A percentile compares a stretch with the other conserved stretches of the same genome.
Conservation (phyloP, 2,888 invertebrate species). For the Euplexia lucipara region DNA sequence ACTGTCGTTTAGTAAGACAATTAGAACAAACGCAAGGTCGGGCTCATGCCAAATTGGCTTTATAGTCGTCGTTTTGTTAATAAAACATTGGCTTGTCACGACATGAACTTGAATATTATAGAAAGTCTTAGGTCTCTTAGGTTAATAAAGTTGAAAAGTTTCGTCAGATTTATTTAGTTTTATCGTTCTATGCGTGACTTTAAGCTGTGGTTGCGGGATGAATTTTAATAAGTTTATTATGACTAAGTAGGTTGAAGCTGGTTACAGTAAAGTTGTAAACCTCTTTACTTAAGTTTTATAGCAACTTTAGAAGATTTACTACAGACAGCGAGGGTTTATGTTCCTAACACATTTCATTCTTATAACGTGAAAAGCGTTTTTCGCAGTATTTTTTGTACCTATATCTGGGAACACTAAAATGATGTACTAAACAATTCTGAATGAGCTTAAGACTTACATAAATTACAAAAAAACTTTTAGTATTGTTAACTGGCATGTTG, state of each 20-base stretch:
- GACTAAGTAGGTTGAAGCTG: conserved; percentile 37
- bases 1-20: conserved; percentile 75
- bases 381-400: conserved; percentile 24
- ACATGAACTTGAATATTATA: conserved; percentile 56
- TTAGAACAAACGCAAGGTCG: conserved; percentile 78
- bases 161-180: conserved; percentile 47
- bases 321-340: conserved; percentile 24
- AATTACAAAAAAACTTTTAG: no score
- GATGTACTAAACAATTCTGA: background rate
- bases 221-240: conserved; percentile 56
- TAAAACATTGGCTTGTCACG: conserved; percentile 59
- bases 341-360: conserved; percentile 29
- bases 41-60: conserved; percentile 63
- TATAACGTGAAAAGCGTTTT: conserved; percentile 31
- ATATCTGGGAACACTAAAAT: conserved; percentile 1
- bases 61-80: conserved; percentile 45
- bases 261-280: conserved; percentile 45
- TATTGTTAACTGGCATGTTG: no score
- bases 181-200: conserved; percentile 37
- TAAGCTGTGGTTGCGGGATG: conserved; percentile 24
- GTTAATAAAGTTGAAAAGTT: conserved; percentile 40
- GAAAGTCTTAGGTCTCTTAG: conserved; percentile 23
- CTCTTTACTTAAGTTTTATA: conserved; percentile 48
- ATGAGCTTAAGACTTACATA: background rate
- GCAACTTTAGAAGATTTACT: conserved; percentile 47